Base-by-base conservation (phyloP, 2,888 invertebrate species). In the Chloromyia formosa region DNA sequence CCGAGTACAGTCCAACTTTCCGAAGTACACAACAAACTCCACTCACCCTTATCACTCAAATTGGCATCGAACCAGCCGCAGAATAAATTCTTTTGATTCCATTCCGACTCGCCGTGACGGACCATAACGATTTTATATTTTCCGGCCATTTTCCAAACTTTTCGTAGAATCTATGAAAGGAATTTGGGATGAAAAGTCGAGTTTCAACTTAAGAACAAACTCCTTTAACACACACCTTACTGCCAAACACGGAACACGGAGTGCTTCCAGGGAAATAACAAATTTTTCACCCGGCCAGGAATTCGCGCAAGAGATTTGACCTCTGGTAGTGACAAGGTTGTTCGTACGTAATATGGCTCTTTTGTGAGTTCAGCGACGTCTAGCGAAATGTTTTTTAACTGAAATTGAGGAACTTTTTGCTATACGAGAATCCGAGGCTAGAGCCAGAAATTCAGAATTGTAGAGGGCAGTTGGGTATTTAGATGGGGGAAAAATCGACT, bases 51-150 rank as follows among this genome's bases (percentile, higher is more conserved):
- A 76, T 89, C 89, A 79, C 91, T 91, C 23, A 92, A 87, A 80
- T 90, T 88, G 77, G 92, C 91, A 81, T 92, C 92, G 79, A 84
- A 91, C 92, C 92, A 92, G 35, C 92, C 92, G 80, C 92, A 92
- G 80, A 92, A 92, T 27, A 90, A 87, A 84, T 92, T 92, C 81
- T 91, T 90, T 83, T 91, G 89, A 80, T 92, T 92, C 92, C 92
- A 92, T 84, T 92, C 91, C 80, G 92, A 92, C 86, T 92, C 92
- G 76, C 92, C 92, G 80, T 92, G 92, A 80, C 92, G 90, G 64
- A 92, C 89, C 92, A 92, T 92, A 73, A 92, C 91, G 87, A 92
- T 91, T 81, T 88, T 89, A 80, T 89, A 90, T 80, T 88, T 89
- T 81, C 82, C 85, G 80, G 82, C 81, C 85, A 85, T 85, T 75